These are phyloP conservation scores for Saguinus midas DNA, from an alignment of 2,113 vertebrate genomes.

Conservation along the genomic window DNA sequence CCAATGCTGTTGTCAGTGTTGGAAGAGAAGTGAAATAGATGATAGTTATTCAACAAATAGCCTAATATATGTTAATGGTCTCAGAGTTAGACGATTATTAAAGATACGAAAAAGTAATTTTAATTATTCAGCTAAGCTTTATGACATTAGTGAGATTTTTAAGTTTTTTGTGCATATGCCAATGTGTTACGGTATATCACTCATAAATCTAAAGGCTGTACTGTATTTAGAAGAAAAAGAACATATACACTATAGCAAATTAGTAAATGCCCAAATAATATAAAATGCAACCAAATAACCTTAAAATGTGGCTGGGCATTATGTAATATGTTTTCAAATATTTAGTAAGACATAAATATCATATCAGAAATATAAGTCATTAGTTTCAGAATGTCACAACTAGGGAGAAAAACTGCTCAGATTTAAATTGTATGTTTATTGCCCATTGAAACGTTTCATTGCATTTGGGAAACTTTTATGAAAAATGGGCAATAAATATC, in stretches of 20 bases:
- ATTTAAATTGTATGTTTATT: not conserved
- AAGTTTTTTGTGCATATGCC: not conserved
- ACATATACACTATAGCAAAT: not conserved
- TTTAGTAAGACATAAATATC: not conserved
- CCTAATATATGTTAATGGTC: not conserved
- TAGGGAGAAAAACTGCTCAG: not conserved
- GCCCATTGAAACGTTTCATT: not conserved
- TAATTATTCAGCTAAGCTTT: constrained; percentile 25
- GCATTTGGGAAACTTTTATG: not conserved
- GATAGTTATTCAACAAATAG: not conserved
- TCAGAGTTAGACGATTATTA: constrained; percentile 16
- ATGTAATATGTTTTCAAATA: not conserved
- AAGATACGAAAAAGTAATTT: not conserved
- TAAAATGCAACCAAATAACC: not conserved
- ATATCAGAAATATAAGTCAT: not conserved
- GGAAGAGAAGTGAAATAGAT: not conserved
- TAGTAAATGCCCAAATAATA: not conserved
- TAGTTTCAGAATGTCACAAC: not conserved
- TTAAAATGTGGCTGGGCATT: not conserved
- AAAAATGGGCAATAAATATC: not conserved
- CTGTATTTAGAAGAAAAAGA: constrained; percentile 36
- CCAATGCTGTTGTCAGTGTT: not conserved
- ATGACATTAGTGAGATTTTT: not conserved
- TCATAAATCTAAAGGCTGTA: not conserved
- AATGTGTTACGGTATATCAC: not conserved